Base-by-base conservation (phyloP, 2,797 vertebrate species). In the Telmatherina bonti region DNA sequence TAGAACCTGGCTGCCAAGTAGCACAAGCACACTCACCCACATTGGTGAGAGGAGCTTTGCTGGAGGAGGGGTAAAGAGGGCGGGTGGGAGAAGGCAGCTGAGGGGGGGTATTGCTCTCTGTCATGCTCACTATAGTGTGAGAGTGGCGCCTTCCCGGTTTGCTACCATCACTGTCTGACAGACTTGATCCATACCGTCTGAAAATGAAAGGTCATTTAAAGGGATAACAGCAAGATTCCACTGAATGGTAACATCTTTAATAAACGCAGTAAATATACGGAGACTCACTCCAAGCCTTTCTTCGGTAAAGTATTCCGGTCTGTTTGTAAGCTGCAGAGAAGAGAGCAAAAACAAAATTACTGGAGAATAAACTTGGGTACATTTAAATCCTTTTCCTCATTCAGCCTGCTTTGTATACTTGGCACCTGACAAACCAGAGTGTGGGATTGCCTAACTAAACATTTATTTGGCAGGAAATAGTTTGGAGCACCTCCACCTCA, bases 251-350 rank as follows among this genome's bases (percentile, higher is more conserved):
- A 76, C 30, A 64, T 47, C 64, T 58, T 3, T 73, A 45, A 71
- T 22, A 49, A 18, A 75, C 36, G 47, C 16, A 20, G 9, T 6
- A 62, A 26, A 0, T 61, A 0, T 59, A 61, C 67, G 33, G 24
- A 5, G 18, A 92, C 92, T 84, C 95, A 99, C 97, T 97, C 97
- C 84, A 99, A 88, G 76, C 97, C 96, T 90, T 99, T 98, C 94
- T 98, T 99, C 54, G 98, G 97, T 78, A 98, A 92, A 1, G 96
- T 98, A 83, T 98, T 99, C 83, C 96, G 95, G 92, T 98, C 97
- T 0, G 95, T 93, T 81, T 95, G 96, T 89, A 94, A 89, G 87
- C 97, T 98, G 90, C 43, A 74, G 67, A 76, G 12, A 79, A 72
- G 55, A 79, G 20, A 72, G 66, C 15, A 62, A 85, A 74, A 22